Evolutionary conservation across 1,140 invertebrate species (phyloP).

Genomic region (Babylonia areolata): DNA sequence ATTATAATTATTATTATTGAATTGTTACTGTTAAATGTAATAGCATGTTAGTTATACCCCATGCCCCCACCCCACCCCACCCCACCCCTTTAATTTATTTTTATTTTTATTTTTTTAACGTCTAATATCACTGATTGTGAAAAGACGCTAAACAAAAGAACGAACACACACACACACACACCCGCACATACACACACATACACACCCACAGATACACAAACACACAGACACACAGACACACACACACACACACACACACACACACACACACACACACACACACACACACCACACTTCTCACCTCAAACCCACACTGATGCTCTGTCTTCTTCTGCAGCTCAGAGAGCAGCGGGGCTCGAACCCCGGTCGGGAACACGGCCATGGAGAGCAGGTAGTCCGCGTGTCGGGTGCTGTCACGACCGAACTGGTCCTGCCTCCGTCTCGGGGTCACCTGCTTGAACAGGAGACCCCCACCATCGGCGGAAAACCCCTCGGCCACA

Average conservation of each 20-base stretch:
- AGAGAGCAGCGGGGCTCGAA: constrained; percentile 27
- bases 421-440: constrained; percentile 27
- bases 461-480: background rate
- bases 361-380: constrained; percentile 38
- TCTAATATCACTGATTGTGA: too few relatives aligned
- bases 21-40: too few relatives aligned
- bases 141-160: too few relatives aligned
- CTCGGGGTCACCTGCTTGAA: constrained; percentile 33
- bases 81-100: too few relatives aligned
- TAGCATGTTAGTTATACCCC: too few relatives aligned
- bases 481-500: background rate
- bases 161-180: background rate
- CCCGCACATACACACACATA: too few relatives aligned
- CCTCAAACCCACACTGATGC: constrained; percentile 13
- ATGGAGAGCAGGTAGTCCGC: constrained; percentile 39
- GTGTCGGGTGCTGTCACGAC: constrained; percentile 23
- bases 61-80: too few relatives aligned
- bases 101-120: too few relatives aligned
- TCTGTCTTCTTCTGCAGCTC: constrained; percentile 32
- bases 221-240: background rate
- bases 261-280: background rate
- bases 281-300: background rate
- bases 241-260: background rate
- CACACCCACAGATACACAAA: too few relatives aligned
- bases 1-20: too few relatives aligned